Evolutionary conservation across 2,888 invertebrate genomes (phyloP).

Genomic region (Ryuthela nishihirai): DNA sequence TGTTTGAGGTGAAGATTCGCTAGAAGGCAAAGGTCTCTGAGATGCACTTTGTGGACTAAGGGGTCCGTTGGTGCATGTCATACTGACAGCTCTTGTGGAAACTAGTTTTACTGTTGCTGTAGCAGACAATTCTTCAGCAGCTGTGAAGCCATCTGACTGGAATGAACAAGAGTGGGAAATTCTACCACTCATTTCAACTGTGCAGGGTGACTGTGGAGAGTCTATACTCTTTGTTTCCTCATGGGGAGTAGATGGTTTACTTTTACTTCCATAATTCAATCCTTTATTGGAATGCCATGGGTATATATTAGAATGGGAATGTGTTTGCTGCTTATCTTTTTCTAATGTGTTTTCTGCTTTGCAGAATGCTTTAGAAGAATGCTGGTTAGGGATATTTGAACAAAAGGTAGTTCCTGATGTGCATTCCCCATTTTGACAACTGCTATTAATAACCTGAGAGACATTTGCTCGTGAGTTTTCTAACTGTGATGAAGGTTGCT

Average conservation of each 20-base stretch:
- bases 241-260: slow-evolving; percentile 21
- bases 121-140: slow-evolving; percentile 32
- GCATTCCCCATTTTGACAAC: no score
- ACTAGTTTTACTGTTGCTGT: slow-evolving; percentile 32
- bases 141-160: slow-evolving; percentile 32
- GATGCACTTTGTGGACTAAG: slow-evolving; percentile 26
- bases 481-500: no score
- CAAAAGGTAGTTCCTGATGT: no score
- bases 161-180: slow-evolving; percentile 35
- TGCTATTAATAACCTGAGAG: no score
- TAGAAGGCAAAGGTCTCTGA: slow-evolving; percentile 23
- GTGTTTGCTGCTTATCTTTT: no score
- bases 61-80: slow-evolving; percentile 28
- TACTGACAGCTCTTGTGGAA: slow-evolving; percentile 28
- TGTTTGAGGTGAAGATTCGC: slow-evolving; percentile 24
- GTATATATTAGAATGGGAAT: no score
- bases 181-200: slow-evolving; percentile 34
- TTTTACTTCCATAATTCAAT: slow-evolving; percentile 14
- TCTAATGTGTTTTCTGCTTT: no score
- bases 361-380: no score
- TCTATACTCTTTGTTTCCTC: slow-evolving; percentile 32
- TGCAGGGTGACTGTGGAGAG: slow-evolving; percentile 33
- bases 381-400: no score
- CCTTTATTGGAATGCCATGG: no score
- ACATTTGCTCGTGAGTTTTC: no score